Evolutionary conservation across 2,888 invertebrate genomes (phyloP), one percentile per base, ranked within the genome.

Genomic region (Drosophila buzzatii): DNA sequence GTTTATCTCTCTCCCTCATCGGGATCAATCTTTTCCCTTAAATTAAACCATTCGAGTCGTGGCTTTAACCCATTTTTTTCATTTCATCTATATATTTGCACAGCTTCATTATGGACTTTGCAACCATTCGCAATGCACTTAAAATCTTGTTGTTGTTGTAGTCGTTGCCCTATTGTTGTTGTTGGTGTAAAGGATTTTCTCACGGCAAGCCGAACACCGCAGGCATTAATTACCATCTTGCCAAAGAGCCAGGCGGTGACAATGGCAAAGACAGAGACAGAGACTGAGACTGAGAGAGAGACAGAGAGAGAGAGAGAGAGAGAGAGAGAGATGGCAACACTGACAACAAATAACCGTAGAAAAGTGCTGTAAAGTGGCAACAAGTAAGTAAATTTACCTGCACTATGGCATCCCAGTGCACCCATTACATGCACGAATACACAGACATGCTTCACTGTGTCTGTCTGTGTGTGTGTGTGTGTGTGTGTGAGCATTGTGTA

Each of bases 291-390:
- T 33, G 33, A 51, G 35, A 39, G 12, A 37, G 33, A 7, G 20
- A n/a, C 10, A 35, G 23, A 12, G 41, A 8, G 8, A 14, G 31
- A 10, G 55, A 4, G n/a, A 12, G 31, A 0, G 41, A 8, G 18
- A 31, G 20, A 20, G 9, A 16, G 20, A 27, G 41, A 20, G 47
- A n/a, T 12, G 12, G 47, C n/a, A 31, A 18, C 49, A 55, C 4
- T 41, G 27, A 10, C 31, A 57, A 57, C 51, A 61, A 57, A 37
- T 52, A 51, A 20, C 47, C 23, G 52, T 39, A 41, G 52, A 37
- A 49, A 49, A 59, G 65, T 47, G 49, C 27, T 44, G 47, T 44
- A 68, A 74, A 59, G 79, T 79, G 75, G 61, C 76, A 70, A 69
- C 70, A 59, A 52, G 70, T 53, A 53, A 61, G 53, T 53, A 56